A percentile compares a stretch with the other conserved stretches of the same genome.
These are phyloP conservation scores for Triplophysa yarkandensis DNA, from an alignment of 2,797 vertebrate species.

Conservation along the genomic window DNA sequence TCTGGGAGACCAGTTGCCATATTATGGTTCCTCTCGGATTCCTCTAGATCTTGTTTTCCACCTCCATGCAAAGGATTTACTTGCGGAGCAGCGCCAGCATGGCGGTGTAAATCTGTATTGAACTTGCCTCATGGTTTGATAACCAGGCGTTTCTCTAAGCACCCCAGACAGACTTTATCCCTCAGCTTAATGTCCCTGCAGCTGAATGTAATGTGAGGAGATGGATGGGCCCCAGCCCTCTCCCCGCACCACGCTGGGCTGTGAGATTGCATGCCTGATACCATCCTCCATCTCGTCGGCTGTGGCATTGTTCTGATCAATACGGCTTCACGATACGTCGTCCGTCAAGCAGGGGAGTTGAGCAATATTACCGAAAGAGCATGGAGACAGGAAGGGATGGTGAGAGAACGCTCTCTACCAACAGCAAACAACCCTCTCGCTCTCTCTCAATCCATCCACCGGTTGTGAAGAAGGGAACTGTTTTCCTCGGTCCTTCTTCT, in stretches of 20 bases:
- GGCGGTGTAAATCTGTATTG: constrained; percentile 53
- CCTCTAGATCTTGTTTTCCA: constrained; percentile 43
- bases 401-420: constrained; percentile 55
- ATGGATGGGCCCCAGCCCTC: constrained; percentile 72
- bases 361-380: constrained; percentile 70
- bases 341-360: constrained; percentile 71
- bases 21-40: constrained; percentile 31
- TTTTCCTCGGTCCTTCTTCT: constrained; percentile 16
- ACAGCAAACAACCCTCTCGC: constrained; percentile 26
- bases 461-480: constrained; percentile 46
- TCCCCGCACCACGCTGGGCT: constrained; percentile 66
- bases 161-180: constrained; percentile 77
- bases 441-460: constrained; percentile 60
- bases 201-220: constrained; percentile 76
- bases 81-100: constrained; percentile 37
- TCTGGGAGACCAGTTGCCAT: constrained; percentile 17
- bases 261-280: constrained; percentile 78
- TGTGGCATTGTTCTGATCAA: constrained; percentile 75
- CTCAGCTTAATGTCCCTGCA: constrained; percentile 76
- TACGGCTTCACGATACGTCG: constrained; percentile 69
- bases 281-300: constrained; percentile 74
- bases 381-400: constrained; percentile 65
- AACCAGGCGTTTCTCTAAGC: constrained; percentile 74
- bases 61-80: constrained; percentile 45
- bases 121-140: constrained; percentile 56